Evolutionary conservation across 2,113 vertebrate species (phyloP).

Genomic region (Bungarus multicinctus): DNA sequence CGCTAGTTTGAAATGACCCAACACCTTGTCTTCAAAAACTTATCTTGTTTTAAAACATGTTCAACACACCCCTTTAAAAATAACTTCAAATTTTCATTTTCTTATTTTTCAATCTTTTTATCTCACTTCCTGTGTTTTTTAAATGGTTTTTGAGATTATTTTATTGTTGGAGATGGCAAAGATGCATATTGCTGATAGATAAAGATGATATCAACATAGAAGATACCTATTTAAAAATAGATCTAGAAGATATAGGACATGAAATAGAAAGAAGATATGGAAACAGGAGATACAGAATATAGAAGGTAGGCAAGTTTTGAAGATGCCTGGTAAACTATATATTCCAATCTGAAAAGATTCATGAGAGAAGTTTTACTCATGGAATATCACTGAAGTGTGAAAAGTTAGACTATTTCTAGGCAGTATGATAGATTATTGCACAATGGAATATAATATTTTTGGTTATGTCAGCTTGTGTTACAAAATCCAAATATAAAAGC

Average conservation of each 20-base stretch:
- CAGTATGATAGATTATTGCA: background rate
- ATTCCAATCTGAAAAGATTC: background rate
- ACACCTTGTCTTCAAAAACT: background rate
- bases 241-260: background rate
- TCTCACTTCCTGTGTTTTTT: background rate
- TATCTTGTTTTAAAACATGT: background rate
- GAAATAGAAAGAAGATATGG: background rate
- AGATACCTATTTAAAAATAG: background rate
- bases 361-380: background rate
- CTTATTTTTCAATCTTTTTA: background rate
- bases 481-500: background rate
- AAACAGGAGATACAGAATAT: background rate
- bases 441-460: background rate
- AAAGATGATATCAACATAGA: background rate
- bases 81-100: background rate
- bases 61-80: background rate
- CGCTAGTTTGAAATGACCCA: background rate
- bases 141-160: background rate
- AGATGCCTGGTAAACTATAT: background rate
- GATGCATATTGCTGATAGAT: background rate
- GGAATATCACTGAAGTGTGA: background rate
- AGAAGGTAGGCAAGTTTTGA: background rate
- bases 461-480: background rate
- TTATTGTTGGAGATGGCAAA: background rate
- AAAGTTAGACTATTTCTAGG: background rate